Base-by-base conservation (phyloP, 1,140 invertebrate genomes). In the Euschistus heros region DNA sequence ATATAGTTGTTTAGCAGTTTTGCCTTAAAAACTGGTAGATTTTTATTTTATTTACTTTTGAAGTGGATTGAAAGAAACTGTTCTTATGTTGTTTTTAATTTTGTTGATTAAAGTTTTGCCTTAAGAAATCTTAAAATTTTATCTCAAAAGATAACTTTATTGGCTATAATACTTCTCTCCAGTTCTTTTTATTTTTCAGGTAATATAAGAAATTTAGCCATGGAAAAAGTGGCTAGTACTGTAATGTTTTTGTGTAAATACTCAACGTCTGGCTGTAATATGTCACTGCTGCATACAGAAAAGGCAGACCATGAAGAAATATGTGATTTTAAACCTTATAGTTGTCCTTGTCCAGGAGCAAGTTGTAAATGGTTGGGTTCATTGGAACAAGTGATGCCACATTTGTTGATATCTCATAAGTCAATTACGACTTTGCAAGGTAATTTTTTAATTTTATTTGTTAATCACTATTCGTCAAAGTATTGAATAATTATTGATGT, bases 211-310 rank as follows among this genome's bases (percentile, higher is more conserved):
- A 99, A 99, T 78, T 79, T 98, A 72, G 94, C 94, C 24, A 98
- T 99, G 96, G 97, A 99, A 74, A 98, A 98, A 76, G 94, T 99
- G 7, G 97, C 97, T 10, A 91, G 88, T 67, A 98, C 95, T 70
- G 90, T 99, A 3, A 89, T 94, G 82, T 99, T 99, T 74, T 96
- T 97, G 0, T 99, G 97, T 79, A 98, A 98, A 80, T 98, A 98
- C 80, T 90, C 91, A n/a, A 88, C 86, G 55, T 94, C 91, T 72
- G 97, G 97, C 15, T 99, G 97, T 76, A 84, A 84, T 4, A 86
- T 88, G 59, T 92, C 91, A n/a, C 80, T 99, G 18, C 84, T 94
- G 2, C 92, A 98, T 74, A 94, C 93, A 8, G 94, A 98, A 69
- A 99, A 99, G 78, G 86, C 89, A 33, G 96, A 98, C 73, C 97